Conservation (phyloP, 2,113 vertebrate species). For the Odobenus rosmarus region DNA sequence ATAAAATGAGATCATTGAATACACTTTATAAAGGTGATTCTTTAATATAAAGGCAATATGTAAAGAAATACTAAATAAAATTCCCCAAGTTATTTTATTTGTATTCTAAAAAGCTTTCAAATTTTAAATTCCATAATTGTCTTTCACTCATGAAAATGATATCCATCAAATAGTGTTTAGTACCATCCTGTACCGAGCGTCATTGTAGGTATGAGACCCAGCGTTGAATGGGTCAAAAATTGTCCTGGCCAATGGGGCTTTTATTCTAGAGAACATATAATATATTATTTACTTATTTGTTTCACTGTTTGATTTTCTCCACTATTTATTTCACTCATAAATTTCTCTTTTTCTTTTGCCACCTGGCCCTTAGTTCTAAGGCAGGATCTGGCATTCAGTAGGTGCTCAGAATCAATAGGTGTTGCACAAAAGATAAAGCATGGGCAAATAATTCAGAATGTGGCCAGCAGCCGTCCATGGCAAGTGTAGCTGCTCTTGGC, state of each 20-base stretch:
- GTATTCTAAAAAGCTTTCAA: neutral
- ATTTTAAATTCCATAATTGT: neutral
- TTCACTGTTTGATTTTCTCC: neutral
- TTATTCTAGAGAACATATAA: neutral
- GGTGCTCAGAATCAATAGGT: too few species aligned
- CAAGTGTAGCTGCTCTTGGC: rapidly evolving
- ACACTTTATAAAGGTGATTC: neutral
- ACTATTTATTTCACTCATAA: neutral
- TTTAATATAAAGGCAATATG: neutral
- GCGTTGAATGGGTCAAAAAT: neutral
- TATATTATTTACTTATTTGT: neutral
- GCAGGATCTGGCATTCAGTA: rapidly evolving
- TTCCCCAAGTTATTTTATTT: neutral
- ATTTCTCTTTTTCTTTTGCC: neutral
- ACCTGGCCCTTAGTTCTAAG: neutral
- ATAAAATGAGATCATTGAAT: neutral
- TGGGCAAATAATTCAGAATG: rapidly evolving
- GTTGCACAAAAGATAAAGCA: rapidly evolving
- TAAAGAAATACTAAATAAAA: neutral
- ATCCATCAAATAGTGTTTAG: neutral
- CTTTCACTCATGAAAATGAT: neutral
- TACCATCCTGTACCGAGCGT: neutral
- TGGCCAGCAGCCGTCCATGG: rapidly evolving
- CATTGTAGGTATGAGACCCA: too few species aligned
- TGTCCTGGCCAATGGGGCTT: neutral